phyloP scores from a whole-genome alignment of 2,797 vertebrate species.

The Nannoperca australis region DNA sequence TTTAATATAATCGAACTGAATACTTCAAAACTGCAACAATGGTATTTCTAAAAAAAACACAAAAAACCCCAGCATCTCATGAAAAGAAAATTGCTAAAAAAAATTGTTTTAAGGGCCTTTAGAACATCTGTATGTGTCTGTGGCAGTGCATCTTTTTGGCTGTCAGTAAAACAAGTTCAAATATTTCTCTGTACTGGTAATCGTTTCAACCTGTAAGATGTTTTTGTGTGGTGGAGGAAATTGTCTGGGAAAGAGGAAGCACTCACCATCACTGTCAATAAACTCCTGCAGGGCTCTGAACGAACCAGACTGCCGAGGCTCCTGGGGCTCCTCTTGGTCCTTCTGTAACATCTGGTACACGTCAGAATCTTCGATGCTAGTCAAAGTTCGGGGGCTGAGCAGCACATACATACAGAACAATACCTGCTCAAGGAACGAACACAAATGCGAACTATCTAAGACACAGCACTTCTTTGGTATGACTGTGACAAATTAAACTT shows the following conservation, averaged over 20 bases:
- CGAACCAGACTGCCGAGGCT: conserved; percentile 96
- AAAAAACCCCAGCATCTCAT: neutral
- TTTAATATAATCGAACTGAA: neutral
- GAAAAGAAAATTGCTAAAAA: neutral
- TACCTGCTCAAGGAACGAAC: conserved; percentile 10
- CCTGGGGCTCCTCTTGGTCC: conserved; percentile 85
- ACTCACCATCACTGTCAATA: conserved; percentile 92
- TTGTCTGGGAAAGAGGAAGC: neutral
- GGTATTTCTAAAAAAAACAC: neutral
- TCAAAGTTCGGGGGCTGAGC: conserved; percentile 86
- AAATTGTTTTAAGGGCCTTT: neutral
- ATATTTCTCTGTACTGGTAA: neutral
- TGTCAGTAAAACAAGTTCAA: neutral
- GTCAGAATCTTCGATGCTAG: conserved; percentile 89
- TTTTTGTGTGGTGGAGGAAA: conserved; percentile 2
- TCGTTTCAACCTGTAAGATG: conserved; percentile 1
- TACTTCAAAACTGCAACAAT: neutral
- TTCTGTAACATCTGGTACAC: conserved; percentile 95
- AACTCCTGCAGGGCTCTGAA: conserved; percentile 96
- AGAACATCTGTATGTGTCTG: neutral
- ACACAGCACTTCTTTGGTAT: neutral
- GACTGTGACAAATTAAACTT: neutral
- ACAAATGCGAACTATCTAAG: neutral
- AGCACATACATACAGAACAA: conserved; percentile 18
- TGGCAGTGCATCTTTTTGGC: neutral